Conservation (phyloP, 2,113 vertebrate species). For the Mormyrus lacerda region DNA sequence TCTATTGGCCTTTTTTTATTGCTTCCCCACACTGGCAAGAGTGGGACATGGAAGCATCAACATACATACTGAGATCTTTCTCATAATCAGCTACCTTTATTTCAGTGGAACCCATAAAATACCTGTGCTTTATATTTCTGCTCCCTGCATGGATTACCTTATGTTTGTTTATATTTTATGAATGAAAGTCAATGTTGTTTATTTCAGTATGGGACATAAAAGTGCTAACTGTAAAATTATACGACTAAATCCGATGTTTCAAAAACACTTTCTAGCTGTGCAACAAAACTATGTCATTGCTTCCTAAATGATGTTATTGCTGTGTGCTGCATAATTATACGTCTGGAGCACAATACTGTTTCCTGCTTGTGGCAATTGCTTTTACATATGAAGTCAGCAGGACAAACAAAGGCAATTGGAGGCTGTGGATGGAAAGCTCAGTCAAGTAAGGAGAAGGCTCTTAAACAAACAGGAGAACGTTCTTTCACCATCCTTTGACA, state of each 20-base stretch:
- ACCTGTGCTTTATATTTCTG: no score
- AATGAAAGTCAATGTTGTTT: background rate
- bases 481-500: background rate
- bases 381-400: background rate
- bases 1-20: no score
- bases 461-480: background rate
- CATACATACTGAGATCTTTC: no score
- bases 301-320: conserved; percentile 17
- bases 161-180: background rate
- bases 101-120: no score
- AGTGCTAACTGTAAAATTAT: background rate
- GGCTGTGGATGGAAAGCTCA: background rate
- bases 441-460: background rate
- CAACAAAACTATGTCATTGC: conserved; percentile 8
- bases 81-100: no score
- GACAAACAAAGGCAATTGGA: conserved; percentile 7
- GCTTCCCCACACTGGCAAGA: no score
- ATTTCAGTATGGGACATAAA: background rate
- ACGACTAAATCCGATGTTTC: background rate
- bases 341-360: conserved; percentile 2
- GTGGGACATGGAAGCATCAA: no score
- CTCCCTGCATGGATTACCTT: no score
- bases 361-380: background rate
- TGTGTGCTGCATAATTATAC: conserved; percentile 10
- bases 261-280: background rate